Evolutionary conservation across 2,888 invertebrate species (phyloP).

Genomic region (Catocala nupta): DNA sequence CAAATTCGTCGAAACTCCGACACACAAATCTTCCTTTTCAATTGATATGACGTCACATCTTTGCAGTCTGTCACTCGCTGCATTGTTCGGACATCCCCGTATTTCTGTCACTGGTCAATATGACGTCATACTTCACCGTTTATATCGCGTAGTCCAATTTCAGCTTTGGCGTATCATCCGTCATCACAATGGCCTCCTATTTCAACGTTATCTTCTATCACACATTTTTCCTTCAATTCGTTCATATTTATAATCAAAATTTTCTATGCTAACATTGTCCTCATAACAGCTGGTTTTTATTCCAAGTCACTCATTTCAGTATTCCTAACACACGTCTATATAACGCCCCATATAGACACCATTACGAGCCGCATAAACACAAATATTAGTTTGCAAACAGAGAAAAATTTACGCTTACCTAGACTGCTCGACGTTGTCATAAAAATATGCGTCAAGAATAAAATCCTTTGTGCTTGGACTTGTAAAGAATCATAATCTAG

Average conservation of each 20-base stretch:
- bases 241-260: constrained; percentile 9
- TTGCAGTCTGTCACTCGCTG: constrained; percentile 4
- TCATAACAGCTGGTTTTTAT: constrained; percentile 13
- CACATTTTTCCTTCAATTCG: constrained; percentile 5
- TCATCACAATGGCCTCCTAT: constrained; percentile 19
- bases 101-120: constrained; percentile 19
- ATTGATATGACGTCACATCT: constrained; percentile 5
- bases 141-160: constrained; percentile 17
- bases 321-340: constrained; percentile 23
- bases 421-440: constrained; percentile 11
- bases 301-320: constrained; percentile 8
- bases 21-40: constrained; percentile 1
- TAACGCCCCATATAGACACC: constrained; percentile 25
- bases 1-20: neutral
- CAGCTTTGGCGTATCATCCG: constrained; percentile 11
- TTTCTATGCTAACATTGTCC: constrained; percentile 7
- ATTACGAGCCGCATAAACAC: constrained; percentile 30
- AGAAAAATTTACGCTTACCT: constrained; percentile 16
- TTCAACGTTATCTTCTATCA: constrained; percentile 18
- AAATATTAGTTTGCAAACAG: constrained; percentile 17
- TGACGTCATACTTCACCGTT: constrained; percentile 15
- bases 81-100: constrained; percentile 15
- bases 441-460: constrained; percentile 17
- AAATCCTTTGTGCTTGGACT: constrained; percentile 22
- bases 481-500: constrained; percentile 49